Percentiles rank a stretch among this genome's conserved stretches.
phyloP scores from a whole-genome alignment of 2,113 vertebrate species.

The Megaleporinus macrocephalus region DNA sequence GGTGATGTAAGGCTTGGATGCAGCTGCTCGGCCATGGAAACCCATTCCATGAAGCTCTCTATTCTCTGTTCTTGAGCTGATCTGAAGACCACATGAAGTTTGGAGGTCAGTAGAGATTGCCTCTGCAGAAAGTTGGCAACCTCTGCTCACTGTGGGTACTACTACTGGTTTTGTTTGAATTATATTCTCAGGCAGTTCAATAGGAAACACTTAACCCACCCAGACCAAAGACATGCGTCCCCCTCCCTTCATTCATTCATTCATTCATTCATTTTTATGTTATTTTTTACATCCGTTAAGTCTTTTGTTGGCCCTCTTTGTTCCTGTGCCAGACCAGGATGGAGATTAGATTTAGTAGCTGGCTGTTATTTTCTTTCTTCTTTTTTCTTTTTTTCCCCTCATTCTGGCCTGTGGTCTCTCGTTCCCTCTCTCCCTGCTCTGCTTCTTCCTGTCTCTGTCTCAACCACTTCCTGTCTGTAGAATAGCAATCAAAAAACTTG shows the following conservation, averaged over 20 bases:
- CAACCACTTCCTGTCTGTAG: not conserved
- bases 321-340: slow-evolving; percentile 23
- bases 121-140: too few relatives aligned
- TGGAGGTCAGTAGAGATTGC: too few relatives aligned
- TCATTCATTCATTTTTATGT: not conserved
- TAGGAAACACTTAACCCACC: slow-evolving; percentile 47
- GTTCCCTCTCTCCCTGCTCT: not conserved
- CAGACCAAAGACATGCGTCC: slow-evolving; percentile 12
- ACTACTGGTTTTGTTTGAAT: too few relatives aligned
- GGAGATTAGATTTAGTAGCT: slow-evolving; percentile 3
- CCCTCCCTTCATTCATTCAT: not conserved
- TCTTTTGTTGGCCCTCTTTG: slow-evolving; percentile 1
- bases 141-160: too few relatives aligned
- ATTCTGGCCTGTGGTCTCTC: slow-evolving; percentile 3
- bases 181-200: not conserved
- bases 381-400: slow-evolving; percentile 20
- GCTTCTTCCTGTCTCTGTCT: slow-evolving; percentile 34
- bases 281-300: not conserved
- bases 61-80: too few relatives aligned
- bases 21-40: too few relatives aligned
- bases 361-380: not conserved
- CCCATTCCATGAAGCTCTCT: too few relatives aligned
- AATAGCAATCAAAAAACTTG: not conserved
- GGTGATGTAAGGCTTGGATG: too few relatives aligned
- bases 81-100: too few relatives aligned